Evolutionary conservation across 2,797 vertebrate species (phyloP), one percentile per base, ranked within the genome.

Genomic region (Notolabrus celidotus): DNA sequence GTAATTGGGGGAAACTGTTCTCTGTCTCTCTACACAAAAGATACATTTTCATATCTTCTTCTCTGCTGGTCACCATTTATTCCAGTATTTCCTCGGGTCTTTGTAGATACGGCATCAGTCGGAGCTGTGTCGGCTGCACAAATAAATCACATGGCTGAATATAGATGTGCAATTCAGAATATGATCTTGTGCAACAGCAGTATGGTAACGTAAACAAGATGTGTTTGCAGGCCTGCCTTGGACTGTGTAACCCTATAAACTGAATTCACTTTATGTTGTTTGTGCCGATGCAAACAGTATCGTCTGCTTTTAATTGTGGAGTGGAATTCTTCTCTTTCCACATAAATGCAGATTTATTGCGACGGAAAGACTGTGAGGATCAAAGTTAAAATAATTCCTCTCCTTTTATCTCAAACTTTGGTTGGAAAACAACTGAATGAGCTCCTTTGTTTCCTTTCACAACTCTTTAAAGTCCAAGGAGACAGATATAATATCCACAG

Each of bases 21-120:
- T 20, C 39, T 55, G 29, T 53, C 50, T 53, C 50, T 22, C 36
- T 36, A 46, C 14, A 39, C 69, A 83, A 82, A 79, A 86, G 64
- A 80, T 79, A 71, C 65, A 87, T 82, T 88, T 88, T 81, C 80
- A 83, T 87, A 84, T 90, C 82, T 85, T 75, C 65, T 55, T 80
- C 79, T 75, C 80, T 57, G 80, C 76, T 71, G 84, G 79, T 84
- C 79, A 63, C 80, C 72, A 71, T 88, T 85, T 84, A 78, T 76
- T 84, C 67, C 78, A 33, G 65, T 66, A 63, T 83, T 86, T 89
- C 74, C 54, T 23, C 23, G 1, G 67, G 62, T 84, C 77, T 88
- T 72, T 86, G 77, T 70, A 87, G 85, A 90, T 86, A 87, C 15
- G 7, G 39, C 17, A 53, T 69, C 74, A 78, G 71, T 64, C 75